A percentile compares a stretch with the other conserved stretches of the same genome.
Evolutionary conservation across 2,113 vertebrate species (phyloP).

Genomic region (Tetrax tetrax): DNA sequence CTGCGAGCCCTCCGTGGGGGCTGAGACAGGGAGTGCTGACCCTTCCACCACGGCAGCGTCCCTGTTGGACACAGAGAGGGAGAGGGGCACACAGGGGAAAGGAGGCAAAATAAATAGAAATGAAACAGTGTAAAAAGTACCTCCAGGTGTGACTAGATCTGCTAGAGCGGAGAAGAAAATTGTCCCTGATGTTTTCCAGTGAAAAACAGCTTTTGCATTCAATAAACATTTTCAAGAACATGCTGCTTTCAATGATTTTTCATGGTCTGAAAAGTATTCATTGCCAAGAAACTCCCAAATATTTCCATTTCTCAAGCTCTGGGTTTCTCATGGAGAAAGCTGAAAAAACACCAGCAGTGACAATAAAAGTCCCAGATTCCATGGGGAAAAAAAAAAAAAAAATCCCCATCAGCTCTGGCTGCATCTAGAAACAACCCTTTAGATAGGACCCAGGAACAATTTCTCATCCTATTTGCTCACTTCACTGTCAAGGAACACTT

Average conservation of each 20-base stretch:
- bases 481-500: not conserved
- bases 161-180: not conserved
- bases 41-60: not conserved
- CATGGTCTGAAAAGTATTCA: not conserved
- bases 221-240: not conserved
- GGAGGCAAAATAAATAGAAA: not conserved
- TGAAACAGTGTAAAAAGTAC: not conserved
- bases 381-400: not conserved
- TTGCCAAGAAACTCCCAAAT: not conserved
- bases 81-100: not conserved
- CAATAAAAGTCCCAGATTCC: not conserved
- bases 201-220: not conserved
- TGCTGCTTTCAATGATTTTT: not conserved
- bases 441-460: not conserved
- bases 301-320: not conserved
- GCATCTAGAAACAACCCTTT: not conserved
- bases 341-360: not conserved
- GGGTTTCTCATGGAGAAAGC: not conserved
- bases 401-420: not conserved
- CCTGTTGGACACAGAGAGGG: fast-evolving
- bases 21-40: fast-evolving
- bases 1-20: not conserved
- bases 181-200: not conserved
- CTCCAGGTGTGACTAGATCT: not conserved
- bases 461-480: not conserved